A percentile compares a stretch with the other conserved stretches of the same genome.
Evolutionary conservation across 2,797 vertebrate genomes (phyloP).

Genomic region (Sphenopsis melanotis): DNA sequence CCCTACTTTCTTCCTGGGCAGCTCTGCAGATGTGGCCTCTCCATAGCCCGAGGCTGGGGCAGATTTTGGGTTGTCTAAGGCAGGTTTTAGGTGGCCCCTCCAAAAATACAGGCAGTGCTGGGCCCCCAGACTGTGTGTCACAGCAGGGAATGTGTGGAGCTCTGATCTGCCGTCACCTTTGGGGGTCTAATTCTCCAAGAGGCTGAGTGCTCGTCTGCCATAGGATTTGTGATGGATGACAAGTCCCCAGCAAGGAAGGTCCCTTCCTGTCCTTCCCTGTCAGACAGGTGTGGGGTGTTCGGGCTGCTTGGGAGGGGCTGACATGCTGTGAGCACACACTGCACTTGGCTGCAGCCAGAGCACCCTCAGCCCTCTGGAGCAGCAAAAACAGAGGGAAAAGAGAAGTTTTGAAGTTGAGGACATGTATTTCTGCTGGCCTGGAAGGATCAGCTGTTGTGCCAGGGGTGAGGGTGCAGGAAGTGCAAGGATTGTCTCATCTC

Average conservation of each 20-base stretch:
- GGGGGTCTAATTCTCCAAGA: background rate
- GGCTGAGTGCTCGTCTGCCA: background rate
- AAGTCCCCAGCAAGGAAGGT: background rate
- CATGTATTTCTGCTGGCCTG: background rate
- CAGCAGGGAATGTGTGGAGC: background rate
- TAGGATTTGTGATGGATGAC: background rate
- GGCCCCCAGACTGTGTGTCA: background rate
- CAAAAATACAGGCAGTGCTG: background rate
- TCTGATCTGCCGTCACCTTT: background rate
- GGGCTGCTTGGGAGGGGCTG: background rate
- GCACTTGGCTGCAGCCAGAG: background rate
- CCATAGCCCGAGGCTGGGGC: background rate
- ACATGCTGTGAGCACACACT: accelerated
- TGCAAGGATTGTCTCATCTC: background rate
- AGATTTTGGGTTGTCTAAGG: background rate
- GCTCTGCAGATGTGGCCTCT: background rate
- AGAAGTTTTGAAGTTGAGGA: background rate
- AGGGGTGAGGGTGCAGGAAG: background rate
- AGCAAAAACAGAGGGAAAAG: background rate
- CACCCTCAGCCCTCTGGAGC: background rate
- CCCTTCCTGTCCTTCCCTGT: background rate
- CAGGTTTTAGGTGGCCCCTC: background rate
- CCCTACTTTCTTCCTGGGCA: background rate
- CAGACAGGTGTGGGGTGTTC: background rate
- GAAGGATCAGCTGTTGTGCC: background rate